Conservation (phyloP, 2,888 invertebrate species). For the Standfussiana lucernea region DNA sequence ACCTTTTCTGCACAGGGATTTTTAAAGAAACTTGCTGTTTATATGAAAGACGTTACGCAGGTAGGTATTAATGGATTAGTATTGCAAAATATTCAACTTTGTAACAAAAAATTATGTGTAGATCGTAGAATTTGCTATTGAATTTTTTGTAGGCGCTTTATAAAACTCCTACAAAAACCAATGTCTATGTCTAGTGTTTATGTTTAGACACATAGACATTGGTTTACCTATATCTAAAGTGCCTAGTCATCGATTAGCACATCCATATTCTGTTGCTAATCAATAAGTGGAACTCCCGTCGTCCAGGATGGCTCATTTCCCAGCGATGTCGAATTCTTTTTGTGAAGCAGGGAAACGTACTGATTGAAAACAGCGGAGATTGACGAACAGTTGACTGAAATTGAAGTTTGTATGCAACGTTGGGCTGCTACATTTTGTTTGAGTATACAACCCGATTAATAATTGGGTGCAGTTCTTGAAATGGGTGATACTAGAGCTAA, state of each 20-base stretch:
- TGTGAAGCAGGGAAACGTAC: slow-evolving; percentile 40
- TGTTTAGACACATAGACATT: no score
- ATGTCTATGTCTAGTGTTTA: not conserved
- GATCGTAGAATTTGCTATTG: slow-evolving; percentile 32
- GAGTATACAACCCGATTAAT: no score
- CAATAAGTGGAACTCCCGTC: not conserved
- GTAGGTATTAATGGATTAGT: slow-evolving; percentile 31
- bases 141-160: slow-evolving; percentile 26
- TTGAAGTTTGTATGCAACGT: slow-evolving; percentile 21
- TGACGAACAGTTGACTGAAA: slow-evolving; percentile 34
- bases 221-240: no score
- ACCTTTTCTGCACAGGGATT: slow-evolving; percentile 29
- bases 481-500: no score
- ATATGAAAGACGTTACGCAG: slow-evolving; percentile 1
- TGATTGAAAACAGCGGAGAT: slow-evolving; percentile 52
- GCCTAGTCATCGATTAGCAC: not conserved
- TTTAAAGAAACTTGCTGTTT: slow-evolving; percentile 43
- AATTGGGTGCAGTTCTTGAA: no score
- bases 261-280: not conserved
- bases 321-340: slow-evolving; percentile 38
- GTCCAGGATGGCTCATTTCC: slow-evolving; percentile 44
- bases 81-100: not conserved
- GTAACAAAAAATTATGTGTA: not conserved
- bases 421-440: not conserved
- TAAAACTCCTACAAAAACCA: no score